Evolutionary conservation across 2,888 invertebrate species (phyloP).

Genomic region (Sycophila texana): DNA sequence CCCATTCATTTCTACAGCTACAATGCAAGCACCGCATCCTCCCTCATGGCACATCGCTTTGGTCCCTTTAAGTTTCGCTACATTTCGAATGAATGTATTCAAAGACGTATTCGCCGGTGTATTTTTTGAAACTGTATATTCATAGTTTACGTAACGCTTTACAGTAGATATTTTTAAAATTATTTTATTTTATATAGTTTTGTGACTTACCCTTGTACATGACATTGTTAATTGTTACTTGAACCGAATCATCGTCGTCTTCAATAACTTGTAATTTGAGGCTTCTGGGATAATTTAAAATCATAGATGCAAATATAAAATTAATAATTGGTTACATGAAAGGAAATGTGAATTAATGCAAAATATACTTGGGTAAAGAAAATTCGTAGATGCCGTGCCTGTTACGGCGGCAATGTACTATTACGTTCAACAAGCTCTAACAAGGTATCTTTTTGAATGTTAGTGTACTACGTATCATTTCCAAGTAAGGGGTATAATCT

Average conservation of each 20-base stretch:
- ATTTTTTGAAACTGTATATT: slow-evolving; percentile 61
- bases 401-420: too few species aligned
- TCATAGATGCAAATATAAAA: neutral
- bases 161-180: too few species aligned
- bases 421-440: too few species aligned
- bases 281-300: neutral
- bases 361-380: neutral
- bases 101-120: slow-evolving; percentile 78
- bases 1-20: slow-evolving; percentile 65
- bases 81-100: slow-evolving; percentile 81
- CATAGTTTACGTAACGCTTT: neutral
- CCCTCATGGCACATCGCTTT: slow-evolving; percentile 86
- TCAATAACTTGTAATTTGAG: neutral
- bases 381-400: neutral
- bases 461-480: too few species aligned
- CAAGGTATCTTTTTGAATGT: too few species aligned
- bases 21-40: slow-evolving; percentile 83
- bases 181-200: neutral
- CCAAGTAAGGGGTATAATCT: too few species aligned
- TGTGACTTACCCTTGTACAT: slow-evolving; percentile 38
- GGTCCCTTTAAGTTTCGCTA: slow-evolving; percentile 81
- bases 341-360: neutral
- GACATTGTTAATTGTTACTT: slow-evolving; percentile 44
- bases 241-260: slow-evolving; percentile 13
- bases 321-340: neutral